Conservation (phyloP, 2,888 invertebrate genomes). For the Penaeus monodon region DNA sequence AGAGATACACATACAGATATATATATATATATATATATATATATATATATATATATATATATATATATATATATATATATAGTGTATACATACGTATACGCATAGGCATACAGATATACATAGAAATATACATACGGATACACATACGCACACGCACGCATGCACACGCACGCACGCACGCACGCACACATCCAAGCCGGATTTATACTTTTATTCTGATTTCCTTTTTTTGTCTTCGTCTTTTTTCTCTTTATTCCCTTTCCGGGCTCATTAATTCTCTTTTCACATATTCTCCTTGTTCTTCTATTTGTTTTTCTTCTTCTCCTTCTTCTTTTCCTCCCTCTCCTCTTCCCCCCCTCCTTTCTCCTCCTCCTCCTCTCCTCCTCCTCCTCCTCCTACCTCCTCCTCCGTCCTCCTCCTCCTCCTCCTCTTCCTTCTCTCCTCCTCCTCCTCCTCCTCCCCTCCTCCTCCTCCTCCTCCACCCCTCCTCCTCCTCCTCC, state of each 20-base stretch:
- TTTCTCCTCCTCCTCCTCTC: background rate
- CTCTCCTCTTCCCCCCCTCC: background rate
- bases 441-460: background rate
- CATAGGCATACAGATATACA: too few species aligned
- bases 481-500: background rate
- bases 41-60: too few species aligned
- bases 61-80: too few species aligned
- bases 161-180: background rate
- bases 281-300: background rate
- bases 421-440: background rate
- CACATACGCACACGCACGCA: too few species aligned
- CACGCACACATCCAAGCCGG: background rate
- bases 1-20: too few species aligned
- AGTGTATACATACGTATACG: too few species aligned
- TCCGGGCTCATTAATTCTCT: background rate
- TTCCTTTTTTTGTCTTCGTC: background rate
- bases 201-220: too few species aligned
- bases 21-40: too few species aligned
- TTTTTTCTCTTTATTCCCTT: too few species aligned
- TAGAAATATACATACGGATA: too few species aligned
- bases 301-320: background rate
- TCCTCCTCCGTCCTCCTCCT: background rate
- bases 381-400: background rate
- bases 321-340: background rate
- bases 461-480: background rate